Evolutionary conservation across 2,888 invertebrate genomes (phyloP), one percentile per base, ranked within the genome.

Genomic region (Drosophila hawaiiensis): DNA sequence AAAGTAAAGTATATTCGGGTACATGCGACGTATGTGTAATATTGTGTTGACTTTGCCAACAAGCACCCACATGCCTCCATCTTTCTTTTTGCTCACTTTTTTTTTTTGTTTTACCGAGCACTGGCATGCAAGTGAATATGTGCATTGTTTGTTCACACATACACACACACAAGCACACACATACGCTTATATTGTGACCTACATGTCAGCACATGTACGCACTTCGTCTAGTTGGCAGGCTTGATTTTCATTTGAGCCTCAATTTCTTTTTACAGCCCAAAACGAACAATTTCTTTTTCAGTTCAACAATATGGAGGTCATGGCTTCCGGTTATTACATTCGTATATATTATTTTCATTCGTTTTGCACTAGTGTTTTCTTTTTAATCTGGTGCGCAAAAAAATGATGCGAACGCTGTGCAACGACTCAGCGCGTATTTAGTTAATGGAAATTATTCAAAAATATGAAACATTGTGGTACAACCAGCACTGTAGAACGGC

Each of bases 371-470:
- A 37, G 22, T 47, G 22, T 29, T 31, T 47, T 63, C 50, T 60
- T 53, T 59, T 66, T 59, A 50, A 59, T 55, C 60, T 49, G 31
- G 25, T 28, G 33, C 28, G 41, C 43, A 35, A 58, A 60, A 71
- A 50, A 60, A 62, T 37, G 12, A 37, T 43, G 43, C 5, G 1
- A 70, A 59, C 29, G 58, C 63, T 63, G 28, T 39, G 64, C 41
- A 55, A 28, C 33, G 59, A 74, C 67, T 61, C 60, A 64, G 65
- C 60, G 59, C 68, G 73, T 73, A 81, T 76, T 87, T 81, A 83
- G 84, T 89, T 87, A 89, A 85, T 85, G 84, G 69, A 82, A 84
- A 85, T 84, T 76, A 84, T 82, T 81, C 75, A 69, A 85, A 22
- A 76, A 29, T 74, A 72, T 63, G 59, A 43, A 63, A 79, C 59